phyloP scores from a whole-genome alignment of 1,140 invertebrate species.

The Drosophila equinoxialis region DNA sequence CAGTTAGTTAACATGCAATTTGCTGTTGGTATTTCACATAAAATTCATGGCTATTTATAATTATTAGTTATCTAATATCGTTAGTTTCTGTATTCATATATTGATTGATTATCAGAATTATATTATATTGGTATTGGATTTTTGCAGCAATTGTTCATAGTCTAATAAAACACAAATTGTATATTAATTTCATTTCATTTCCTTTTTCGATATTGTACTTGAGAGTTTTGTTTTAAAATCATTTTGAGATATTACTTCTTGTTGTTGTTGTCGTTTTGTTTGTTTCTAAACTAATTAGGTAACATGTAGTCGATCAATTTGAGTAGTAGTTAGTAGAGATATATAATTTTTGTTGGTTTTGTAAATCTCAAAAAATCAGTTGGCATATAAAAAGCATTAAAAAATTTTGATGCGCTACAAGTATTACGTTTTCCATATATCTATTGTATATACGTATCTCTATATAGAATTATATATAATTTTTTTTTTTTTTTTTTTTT shows the following conservation, averaged over 20 bases:
- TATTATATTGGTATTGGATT: constrained; percentile 26
- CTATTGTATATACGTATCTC: constrained; percentile 17
- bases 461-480: constrained; percentile 24
- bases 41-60: constrained; percentile 44
- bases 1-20: constrained; percentile 77
- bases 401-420: constrained; percentile 55
- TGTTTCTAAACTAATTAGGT: constrained; percentile 67
- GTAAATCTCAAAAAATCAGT: constrained; percentile 49
- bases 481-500: constrained; percentile 18
- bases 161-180: constrained; percentile 32
- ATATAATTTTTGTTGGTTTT: constrained; percentile 4
- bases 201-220: constrained; percentile 41
- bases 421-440: constrained; percentile 45
- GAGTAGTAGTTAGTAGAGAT: constrained; percentile 33
- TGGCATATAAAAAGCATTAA: constrained; percentile 61
- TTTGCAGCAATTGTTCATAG: constrained; percentile 47
- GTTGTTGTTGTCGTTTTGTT: constrained; percentile 18
- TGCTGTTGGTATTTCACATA: constrained; percentile 19
- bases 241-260: constrained; percentile 43
- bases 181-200: not conserved
- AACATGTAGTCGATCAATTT: constrained; percentile 65
- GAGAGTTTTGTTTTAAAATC: constrained; percentile 33
- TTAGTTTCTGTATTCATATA: constrained; percentile 20
- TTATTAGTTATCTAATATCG: constrained; percentile 41
- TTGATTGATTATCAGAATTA: constrained; percentile 56